Percentiles rank a stretch among this genome's conserved stretches.
Evolutionary conservation across 1,140 invertebrate species (phyloP).

Genomic region (Saxidomus purpurata): DNA sequence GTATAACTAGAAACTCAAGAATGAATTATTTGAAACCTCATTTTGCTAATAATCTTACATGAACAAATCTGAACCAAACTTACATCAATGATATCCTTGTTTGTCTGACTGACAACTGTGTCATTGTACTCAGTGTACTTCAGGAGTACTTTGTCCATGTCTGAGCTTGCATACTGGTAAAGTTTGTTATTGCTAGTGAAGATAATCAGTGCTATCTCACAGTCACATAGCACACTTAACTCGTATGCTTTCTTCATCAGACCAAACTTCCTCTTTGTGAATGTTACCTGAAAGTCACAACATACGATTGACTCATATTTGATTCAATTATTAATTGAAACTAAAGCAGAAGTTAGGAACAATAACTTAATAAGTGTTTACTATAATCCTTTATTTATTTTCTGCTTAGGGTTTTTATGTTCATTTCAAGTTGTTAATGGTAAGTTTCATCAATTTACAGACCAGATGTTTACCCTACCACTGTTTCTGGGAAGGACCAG

Average conservation of each 20-base stretch:
- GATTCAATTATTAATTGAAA: too few relatives aligned
- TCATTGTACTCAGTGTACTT: conserved; percentile 99
- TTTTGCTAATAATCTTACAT: too few relatives aligned
- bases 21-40: too few relatives aligned
- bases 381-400: too few relatives aligned
- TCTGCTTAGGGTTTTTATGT: too few relatives aligned
- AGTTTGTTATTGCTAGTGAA: conserved; percentile 99
- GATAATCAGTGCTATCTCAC: conserved; percentile 99
- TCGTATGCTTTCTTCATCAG: conserved; percentile 99
- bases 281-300: conserved; percentile 94
- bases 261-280: conserved; percentile 99
- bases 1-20: too few relatives aligned
- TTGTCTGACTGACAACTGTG: conserved; percentile 99
- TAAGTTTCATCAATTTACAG: too few relatives aligned
- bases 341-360: too few relatives aligned
- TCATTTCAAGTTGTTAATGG: too few relatives aligned
- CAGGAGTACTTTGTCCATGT: conserved; percentile 99
- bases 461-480: too few relatives aligned
- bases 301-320: not conserved
- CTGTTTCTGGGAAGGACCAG: too few relatives aligned
- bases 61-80: conserved; percentile 83
- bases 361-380: too few relatives aligned
- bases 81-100: conserved; percentile 99
- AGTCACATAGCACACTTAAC: conserved; percentile 99
- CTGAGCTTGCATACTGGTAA: conserved; percentile 99